phyloP scores from a whole-genome alignment of 1,140 invertebrate species.

The Mylabris phalerata region DNA sequence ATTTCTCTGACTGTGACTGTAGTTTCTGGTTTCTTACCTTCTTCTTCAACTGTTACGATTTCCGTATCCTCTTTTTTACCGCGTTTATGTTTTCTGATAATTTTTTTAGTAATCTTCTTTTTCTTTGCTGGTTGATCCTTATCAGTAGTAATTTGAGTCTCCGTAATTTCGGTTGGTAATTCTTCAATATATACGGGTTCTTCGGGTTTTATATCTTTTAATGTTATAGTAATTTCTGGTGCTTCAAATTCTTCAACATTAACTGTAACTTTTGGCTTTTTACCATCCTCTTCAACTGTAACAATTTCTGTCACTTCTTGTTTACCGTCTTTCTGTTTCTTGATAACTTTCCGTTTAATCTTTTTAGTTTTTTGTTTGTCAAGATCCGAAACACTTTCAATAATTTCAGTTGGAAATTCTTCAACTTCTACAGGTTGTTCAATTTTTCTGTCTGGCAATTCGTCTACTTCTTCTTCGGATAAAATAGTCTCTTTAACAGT shows the following conservation, averaged over 20 bases:
- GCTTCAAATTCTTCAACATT: slow-evolving; percentile 38
- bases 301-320: slow-evolving; percentile 39
- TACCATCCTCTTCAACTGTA: slow-evolving; percentile 20
- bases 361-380: slow-evolving; percentile 32
- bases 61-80: slow-evolving; percentile 37
- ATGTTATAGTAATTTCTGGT: background rate
- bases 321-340: slow-evolving; percentile 32
- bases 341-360: slow-evolving; percentile 27
- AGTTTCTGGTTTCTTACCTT: slow-evolving; percentile 34
- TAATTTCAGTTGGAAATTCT: slow-evolving; percentile 21
- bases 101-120: slow-evolving; percentile 24
- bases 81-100: slow-evolving; percentile 35
- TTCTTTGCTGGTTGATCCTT: slow-evolving; percentile 27
- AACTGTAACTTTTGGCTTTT: slow-evolving; percentile 30
- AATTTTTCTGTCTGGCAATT: slow-evolving; percentile 28
- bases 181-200: slow-evolving; percentile 22
- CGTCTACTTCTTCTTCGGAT: slow-evolving; percentile 32
- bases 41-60: slow-evolving; percentile 40
- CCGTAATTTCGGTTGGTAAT: slow-evolving; percentile 23
- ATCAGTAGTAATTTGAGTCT: slow-evolving; percentile 15
- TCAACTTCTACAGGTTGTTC: slow-evolving; percentile 15
- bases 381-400: slow-evolving; percentile 17
- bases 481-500: slow-evolving; percentile 30
- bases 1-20: slow-evolving; percentile 33
- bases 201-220: slow-evolving; percentile 37